Evolutionary conservation across 2,888 invertebrate species (phyloP).

Genomic region (Leptura quadrifasciata): DNA sequence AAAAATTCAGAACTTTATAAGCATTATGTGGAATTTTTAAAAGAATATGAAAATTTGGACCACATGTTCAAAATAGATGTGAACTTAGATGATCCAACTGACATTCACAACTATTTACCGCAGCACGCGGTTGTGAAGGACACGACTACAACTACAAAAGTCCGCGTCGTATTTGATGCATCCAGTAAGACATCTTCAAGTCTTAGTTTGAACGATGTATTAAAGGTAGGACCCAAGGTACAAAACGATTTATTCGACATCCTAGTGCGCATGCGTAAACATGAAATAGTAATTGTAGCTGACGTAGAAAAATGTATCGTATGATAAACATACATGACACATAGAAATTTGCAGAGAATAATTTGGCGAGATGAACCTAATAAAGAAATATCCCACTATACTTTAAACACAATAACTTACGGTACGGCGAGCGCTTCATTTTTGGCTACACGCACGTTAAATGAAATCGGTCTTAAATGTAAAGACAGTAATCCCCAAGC

Average conservation of each 20-base stretch:
- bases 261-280: not conserved
- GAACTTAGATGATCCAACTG: not conserved
- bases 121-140: constrained; percentile 1
- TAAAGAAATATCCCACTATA: constrained; percentile 31
- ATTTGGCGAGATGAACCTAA: constrained; percentile 3
- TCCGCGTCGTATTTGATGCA: constrained; percentile 21
- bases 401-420: constrained; percentile 46
- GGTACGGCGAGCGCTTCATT: constrained; percentile 46
- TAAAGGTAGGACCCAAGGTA: not conserved
- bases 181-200: constrained; percentile 5
- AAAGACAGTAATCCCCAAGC: not conserved
- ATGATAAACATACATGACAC: constrained; percentile 9
- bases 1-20: constrained; percentile 10
- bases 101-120: not conserved
- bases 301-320: constrained; percentile 24
- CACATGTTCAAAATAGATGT: constrained; percentile 10
- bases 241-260: constrained; percentile 13
- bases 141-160: not conserved
- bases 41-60: constrained; percentile 5
- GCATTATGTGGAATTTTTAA: not conserved
- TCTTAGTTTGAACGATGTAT: constrained; percentile 3
- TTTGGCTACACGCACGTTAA: constrained; percentile 43
- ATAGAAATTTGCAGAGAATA: constrained; percentile 8
- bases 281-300: not conserved
- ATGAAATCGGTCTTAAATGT: constrained; percentile 21